Base-by-base conservation (phyloP, 2,888 invertebrate species). In the Psylliodes chrysocephalus region DNA sequence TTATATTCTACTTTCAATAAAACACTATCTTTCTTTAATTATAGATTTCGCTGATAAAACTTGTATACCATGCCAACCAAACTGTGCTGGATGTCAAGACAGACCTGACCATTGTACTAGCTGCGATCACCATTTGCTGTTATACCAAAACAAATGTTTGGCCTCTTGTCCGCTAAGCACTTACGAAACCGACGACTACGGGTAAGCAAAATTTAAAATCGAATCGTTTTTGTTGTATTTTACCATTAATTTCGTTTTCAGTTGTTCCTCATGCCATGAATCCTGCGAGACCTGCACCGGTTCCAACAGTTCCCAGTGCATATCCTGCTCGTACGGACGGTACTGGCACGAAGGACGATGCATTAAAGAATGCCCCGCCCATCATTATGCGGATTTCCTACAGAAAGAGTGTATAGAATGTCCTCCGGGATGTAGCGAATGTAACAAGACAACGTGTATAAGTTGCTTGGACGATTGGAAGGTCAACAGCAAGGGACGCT, bases 121-220 rank as follows among this genome's bases (percentile, higher is more conserved):
- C 71, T 95, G 95, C 80, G 94, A 94, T 75, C 94, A 94, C 81
- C 93, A 95, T 78, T 84, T 95, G 67, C 90, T 95, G 52, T 88
- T 95, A 76, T 90, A 91, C 78, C 90, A 91, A 69, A 91, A 91
- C 75, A 90, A 90, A 74, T 95, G 95, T 82, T 86, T 92, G 73
- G 91, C 94, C 4, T 89, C 92, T 0, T 95, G 95, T 82, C 95
- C 95, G 0, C 79, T 88, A 12, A 88, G 91, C 70, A 92, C 91
- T 42, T 95, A 88, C 78, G 95, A 95, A 83, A 93, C 93, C 1
- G 92, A 94, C 75, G 94, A 95, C 80, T 93, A 94, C 82, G 89
- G 88, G 86, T 89, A 80, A 83, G 85, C 57, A 2, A 30, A 12
- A n/a, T n/a, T n/a, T n/a, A n/a, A n/a, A n/a, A n/a, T n/a, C n/a